These are phyloP conservation scores for Agrypnia vestita DNA, from an alignment of 1,140 invertebrate species.

Conservation along the genomic window DNA sequence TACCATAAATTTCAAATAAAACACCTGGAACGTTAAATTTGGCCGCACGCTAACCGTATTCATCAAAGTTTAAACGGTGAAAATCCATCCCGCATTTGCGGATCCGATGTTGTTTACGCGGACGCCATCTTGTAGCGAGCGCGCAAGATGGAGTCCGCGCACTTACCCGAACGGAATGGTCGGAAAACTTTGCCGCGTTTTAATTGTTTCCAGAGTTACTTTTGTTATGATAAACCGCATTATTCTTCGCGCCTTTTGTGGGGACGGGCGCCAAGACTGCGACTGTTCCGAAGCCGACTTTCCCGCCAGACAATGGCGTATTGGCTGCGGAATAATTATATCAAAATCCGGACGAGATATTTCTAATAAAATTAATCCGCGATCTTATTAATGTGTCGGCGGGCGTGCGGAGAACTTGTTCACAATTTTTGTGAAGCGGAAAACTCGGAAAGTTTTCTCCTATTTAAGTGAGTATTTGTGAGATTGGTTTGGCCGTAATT, in stretches of 20 bases:
- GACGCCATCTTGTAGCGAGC: background rate
- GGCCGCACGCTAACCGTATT: slow-evolving; percentile 33
- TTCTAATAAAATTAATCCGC: slow-evolving; percentile 21
- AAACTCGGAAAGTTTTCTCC: too few species aligned
- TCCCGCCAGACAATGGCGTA: background rate
- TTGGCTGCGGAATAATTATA: background rate
- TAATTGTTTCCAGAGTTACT: slow-evolving; percentile 53
- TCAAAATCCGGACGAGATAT: background rate
- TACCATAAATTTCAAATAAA: slow-evolving; percentile 40
- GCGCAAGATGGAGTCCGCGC: background rate
- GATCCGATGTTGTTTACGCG: slow-evolving; percentile 5
- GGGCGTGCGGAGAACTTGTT: background rate
- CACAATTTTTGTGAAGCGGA: too few species aligned
- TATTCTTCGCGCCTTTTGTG: slow-evolving; percentile 28
- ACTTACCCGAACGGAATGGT: background rate
- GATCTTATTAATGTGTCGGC: background rate
- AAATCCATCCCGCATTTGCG: slow-evolving; percentile 16
- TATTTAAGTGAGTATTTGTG: too few species aligned
- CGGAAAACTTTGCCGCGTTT: slow-evolving; percentile 44
- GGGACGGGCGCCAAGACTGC: background rate
- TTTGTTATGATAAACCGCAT: slow-evolving; percentile 54
- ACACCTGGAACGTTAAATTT: slow-evolving; percentile 35
- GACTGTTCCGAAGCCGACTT: background rate
- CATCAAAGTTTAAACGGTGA: slow-evolving; percentile 35
- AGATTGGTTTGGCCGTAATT: background rate